Conservation (phyloP, 2,888 invertebrate species). For the Cephus rjabovi region DNA sequence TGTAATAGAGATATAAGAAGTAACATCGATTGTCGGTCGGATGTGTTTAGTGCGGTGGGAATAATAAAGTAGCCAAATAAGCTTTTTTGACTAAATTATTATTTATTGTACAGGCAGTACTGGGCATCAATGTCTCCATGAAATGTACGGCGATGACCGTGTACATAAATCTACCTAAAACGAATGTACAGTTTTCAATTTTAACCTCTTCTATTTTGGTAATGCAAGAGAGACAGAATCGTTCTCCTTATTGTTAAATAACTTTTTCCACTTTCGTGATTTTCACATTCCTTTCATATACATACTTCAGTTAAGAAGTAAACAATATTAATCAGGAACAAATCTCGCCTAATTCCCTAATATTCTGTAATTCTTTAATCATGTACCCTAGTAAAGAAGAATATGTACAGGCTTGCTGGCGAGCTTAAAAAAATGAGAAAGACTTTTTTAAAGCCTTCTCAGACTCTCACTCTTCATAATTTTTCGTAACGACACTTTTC, state of each 20-base stretch:
- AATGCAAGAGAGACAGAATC: not conserved
- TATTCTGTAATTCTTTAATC: not conserved
- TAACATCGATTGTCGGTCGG: not conserved
- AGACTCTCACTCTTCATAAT: not conserved
- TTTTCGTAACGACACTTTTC: not conserved
- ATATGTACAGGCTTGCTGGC: not conserved
- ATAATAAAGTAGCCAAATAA: conserved; percentile 19
- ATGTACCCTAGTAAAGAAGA: not conserved
- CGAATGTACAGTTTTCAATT: not conserved
- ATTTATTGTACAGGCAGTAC: conserved; percentile 7
- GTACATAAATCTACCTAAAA: not conserved
- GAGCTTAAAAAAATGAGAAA: not conserved
- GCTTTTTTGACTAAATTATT: conserved; percentile 21
- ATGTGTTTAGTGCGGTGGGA: conserved; percentile 3
- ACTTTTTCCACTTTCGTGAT: not conserved
- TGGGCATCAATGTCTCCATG: not conserved
- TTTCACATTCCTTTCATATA: not conserved
- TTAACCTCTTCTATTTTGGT: too few relatives aligned
- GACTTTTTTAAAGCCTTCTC: not conserved
- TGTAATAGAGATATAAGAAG: not conserved
- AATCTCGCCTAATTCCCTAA: not conserved
- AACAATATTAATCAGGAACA: not conserved
- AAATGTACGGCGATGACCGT: not conserved
- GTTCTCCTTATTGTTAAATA: not conserved
- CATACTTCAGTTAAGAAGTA: not conserved